Conservation (phyloP, 1,140 invertebrate species). For the Centruroides sculpturatus region DNA sequence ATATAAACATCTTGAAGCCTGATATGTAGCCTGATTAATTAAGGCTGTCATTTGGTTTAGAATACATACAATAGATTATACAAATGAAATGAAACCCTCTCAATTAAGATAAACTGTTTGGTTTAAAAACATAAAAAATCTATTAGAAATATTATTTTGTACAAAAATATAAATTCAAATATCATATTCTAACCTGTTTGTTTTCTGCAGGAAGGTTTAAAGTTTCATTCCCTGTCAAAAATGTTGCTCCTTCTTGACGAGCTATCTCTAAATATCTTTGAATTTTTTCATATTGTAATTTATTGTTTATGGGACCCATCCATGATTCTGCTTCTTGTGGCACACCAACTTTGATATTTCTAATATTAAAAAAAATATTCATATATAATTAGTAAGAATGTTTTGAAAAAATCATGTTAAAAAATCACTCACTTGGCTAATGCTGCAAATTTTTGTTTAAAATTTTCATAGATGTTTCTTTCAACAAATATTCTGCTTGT, state of each 20-base stretch:
- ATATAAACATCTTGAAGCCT: no score
- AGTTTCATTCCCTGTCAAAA: constrained; percentile 20
- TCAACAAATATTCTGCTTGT: constrained; percentile 43
- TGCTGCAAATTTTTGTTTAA: constrained; percentile 34
- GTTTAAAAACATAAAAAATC: no score
- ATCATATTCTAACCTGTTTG: neutral
- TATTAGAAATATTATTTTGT: no score
- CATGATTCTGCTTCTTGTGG: constrained; percentile 29
- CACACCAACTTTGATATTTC: constrained; percentile 37
- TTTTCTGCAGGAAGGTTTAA: constrained; percentile 8
- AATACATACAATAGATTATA: no score
- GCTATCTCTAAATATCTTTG: constrained; percentile 29
- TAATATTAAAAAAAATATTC: constrained; percentile 16
- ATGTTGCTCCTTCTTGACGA: constrained; percentile 23
- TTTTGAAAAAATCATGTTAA: constrained; percentile 6
- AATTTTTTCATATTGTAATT: constrained; percentile 38
- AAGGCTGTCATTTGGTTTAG: no score
- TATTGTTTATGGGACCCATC: constrained; percentile 37
- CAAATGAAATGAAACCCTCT: no score
- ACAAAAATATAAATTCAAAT: no score
- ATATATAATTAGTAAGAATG: neutral
- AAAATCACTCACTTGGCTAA: constrained; percentile 29
- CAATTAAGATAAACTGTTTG: no score
- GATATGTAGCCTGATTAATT: no score
- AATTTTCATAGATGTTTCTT: constrained; percentile 31